Conservation (phyloP, 2,797 vertebrate genomes). For the Gorsachius magnificus region DNA sequence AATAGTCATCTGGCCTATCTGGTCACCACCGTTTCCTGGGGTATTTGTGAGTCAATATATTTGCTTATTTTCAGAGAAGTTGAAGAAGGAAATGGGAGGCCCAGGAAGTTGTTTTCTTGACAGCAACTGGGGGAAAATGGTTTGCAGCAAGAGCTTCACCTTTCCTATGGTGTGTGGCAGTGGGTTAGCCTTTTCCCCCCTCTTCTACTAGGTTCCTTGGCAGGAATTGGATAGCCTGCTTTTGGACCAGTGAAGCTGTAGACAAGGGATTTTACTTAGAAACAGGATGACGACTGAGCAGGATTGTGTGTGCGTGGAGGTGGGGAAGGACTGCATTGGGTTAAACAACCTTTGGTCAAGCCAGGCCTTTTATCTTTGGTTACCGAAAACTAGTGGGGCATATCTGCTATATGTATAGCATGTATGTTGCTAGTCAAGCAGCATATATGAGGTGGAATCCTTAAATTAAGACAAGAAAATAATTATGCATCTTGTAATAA, state of each 20-base stretch:
- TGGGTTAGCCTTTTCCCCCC: not conserved
- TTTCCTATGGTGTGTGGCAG: not conserved
- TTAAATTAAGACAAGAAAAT: not conserved
- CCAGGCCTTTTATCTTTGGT: not conserved
- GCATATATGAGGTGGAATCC: not conserved
- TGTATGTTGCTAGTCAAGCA: not conserved
- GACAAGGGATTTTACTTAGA: not conserved
- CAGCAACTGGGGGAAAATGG: not conserved
- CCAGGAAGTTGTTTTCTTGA: not conserved
- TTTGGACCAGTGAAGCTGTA: not conserved
- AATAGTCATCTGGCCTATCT: not conserved
- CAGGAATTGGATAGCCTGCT: not conserved
- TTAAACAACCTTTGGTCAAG: not conserved
- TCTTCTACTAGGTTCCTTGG: not conserved
- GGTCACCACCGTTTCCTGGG: not conserved
- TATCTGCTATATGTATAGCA: not conserved
- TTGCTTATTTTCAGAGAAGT: not conserved
- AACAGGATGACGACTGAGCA: rapidly evolving
- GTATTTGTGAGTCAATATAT: not conserved
- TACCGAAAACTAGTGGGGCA: not conserved
- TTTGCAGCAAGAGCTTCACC: not conserved
- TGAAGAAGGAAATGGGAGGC: not conserved
- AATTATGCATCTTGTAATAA: not conserved
- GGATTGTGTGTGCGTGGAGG: not conserved
- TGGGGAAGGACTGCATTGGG: not conserved